These are phyloP conservation scores for Sternotherus odoratus DNA, from an alignment of 2,797 vertebrate genomes.

Conservation along the genomic window DNA sequence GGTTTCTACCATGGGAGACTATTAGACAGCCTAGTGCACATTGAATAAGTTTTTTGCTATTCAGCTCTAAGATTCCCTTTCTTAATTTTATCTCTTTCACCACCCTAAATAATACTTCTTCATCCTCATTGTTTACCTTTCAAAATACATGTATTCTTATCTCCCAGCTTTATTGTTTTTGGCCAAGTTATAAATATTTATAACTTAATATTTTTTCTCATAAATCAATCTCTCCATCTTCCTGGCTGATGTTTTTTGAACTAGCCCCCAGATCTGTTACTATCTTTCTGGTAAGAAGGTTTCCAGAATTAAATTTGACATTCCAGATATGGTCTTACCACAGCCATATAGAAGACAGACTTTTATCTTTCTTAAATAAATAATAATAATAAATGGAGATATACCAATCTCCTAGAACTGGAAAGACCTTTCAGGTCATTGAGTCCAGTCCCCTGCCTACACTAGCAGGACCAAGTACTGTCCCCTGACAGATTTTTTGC, in stretches of 20 bases:
- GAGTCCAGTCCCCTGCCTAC: too few species aligned
- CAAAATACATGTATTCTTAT: not conserved
- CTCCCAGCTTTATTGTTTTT: not conserved
- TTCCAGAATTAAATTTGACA: not conserved
- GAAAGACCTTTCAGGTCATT: too few species aligned
- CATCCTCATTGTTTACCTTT: not conserved
- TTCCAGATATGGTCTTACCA: not conserved
- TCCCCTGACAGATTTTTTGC: too few species aligned
- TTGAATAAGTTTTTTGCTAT: not conserved
- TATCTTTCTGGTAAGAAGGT: not conserved
- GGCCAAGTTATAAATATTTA: not conserved
- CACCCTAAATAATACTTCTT: not conserved
- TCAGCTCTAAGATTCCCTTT: not conserved
- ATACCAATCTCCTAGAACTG: too few species aligned
- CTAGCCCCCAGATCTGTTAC: not conserved
- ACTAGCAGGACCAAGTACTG: too few species aligned
- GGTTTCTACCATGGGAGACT: not conserved
- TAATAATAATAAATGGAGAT: too few species aligned
- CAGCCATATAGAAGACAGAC: not conserved
- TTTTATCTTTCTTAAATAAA: too few species aligned
- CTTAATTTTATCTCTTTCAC: not conserved
- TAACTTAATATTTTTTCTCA: not conserved
- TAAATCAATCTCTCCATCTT: not conserved
- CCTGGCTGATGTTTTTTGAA: not conserved
- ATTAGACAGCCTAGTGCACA: not conserved